A percentile compares a stretch with the other conserved stretches of the same genome.
Evolutionary conservation across 2,797 vertebrate species (phyloP).

Genomic region (Phrynocephalus vlangalii): DNA sequence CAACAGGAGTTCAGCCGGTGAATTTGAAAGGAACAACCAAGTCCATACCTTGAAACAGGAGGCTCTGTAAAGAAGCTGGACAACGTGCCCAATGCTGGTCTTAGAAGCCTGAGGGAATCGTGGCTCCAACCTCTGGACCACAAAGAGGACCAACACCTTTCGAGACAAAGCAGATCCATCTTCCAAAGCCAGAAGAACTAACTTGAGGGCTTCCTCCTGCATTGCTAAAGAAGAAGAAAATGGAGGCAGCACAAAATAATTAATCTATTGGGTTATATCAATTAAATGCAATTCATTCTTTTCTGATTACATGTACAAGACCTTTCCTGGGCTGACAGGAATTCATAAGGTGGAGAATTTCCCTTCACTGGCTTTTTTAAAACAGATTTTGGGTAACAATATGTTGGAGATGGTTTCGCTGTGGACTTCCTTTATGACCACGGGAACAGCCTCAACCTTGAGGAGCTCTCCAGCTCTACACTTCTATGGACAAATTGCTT

Average conservation of each 20-base stretch:
- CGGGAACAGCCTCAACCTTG: no score
- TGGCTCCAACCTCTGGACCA: slow-evolving; percentile 97
- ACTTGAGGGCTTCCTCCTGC: slow-evolving; percentile 98
- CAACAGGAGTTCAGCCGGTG: not conserved
- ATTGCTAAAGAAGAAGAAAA: slow-evolving; percentile 83
- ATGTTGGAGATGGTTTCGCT: no score
- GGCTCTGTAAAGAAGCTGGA: slow-evolving; percentile 98
- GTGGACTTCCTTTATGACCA: no score
- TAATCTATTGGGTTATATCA: not conserved
- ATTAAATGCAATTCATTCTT: not conserved
- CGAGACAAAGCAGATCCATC: slow-evolving; percentile 97
- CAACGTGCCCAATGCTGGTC: slow-evolving; percentile 99
- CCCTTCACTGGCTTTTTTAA: no score
- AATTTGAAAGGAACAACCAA: not conserved
- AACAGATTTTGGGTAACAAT: no score
- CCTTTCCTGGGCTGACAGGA: no score
- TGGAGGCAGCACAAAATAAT: not conserved
- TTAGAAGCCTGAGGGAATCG: slow-evolving; percentile 99
- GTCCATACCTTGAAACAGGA: slow-evolving; percentile 96
- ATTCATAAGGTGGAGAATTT: no score
- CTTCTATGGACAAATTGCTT: not conserved
- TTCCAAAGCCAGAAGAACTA: slow-evolving; percentile 96
- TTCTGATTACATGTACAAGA: not conserved
- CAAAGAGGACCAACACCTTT: slow-evolving; percentile 98
- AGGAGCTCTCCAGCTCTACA: no score